Evolutionary conservation across 1,140 invertebrate genomes (phyloP).

Genomic region (Chrysopa pallens): DNA sequence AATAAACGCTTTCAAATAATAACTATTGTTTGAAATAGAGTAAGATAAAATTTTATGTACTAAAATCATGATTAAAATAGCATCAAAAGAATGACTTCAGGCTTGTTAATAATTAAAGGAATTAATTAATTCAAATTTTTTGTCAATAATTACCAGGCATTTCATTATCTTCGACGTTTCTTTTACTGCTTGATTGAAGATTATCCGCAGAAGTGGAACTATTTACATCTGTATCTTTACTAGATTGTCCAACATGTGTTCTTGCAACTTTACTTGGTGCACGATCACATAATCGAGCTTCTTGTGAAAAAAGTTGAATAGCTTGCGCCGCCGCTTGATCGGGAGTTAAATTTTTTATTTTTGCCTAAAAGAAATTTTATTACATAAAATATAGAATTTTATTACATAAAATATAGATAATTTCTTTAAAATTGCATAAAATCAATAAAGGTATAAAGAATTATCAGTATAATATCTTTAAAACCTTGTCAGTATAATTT

Average conservation of each 20-base stretch:
- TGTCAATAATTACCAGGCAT: neutral
- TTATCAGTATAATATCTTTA: too few species aligned
- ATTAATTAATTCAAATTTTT: too few species aligned
- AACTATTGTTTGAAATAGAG: too few species aligned
- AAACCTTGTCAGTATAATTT: too few species aligned
- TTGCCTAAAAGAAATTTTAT: constrained; percentile 6
- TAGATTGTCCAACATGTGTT: constrained; percentile 20
- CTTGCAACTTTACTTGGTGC: constrained; percentile 54
- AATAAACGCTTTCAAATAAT: too few species aligned
- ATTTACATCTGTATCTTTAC: constrained; percentile 9
- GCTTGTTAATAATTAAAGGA: too few species aligned
- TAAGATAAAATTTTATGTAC: too few species aligned
- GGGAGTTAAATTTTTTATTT: constrained; percentile 54
- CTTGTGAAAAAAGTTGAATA: constrained; percentile 66
- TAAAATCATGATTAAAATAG: too few species aligned
- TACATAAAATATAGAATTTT: neutral
- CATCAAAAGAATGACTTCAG: too few species aligned
- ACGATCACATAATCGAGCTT: constrained; percentile 63
- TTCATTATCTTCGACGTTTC: constrained; percentile 6
- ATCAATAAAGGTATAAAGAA: too few species aligned
- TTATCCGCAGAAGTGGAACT: constrained; percentile 15
- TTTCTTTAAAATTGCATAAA: too few species aligned
- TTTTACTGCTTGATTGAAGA: constrained; percentile 2
- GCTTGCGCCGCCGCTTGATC: constrained; percentile 80
- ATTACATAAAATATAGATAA: neutral